phyloP scores from a whole-genome alignment of 2,888 invertebrate genomes.

The Campaea margaritaria region DNA sequence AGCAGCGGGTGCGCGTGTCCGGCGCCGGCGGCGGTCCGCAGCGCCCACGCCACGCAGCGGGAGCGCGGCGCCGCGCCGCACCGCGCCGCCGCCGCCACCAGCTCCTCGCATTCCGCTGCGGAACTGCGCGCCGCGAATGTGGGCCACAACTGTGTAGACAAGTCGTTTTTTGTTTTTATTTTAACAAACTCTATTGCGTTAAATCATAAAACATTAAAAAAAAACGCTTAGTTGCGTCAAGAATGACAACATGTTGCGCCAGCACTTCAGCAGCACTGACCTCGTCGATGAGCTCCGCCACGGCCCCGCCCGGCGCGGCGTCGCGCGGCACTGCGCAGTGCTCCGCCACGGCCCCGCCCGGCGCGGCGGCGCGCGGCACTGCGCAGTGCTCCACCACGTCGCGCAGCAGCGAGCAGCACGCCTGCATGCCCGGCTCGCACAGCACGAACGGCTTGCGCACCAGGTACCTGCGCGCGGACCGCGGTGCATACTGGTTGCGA shows the following conservation, averaged over 20 bases:
- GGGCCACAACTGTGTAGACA: conserved; percentile 14
- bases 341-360: background rate
- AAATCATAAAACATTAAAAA: too few species aligned
- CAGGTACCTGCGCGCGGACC: background rate
- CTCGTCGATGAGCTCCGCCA: background rate
- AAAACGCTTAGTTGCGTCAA: too few species aligned
- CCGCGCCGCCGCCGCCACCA: conserved; percentile 8
- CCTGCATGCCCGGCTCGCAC: background rate
- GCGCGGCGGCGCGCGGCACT: background rate
- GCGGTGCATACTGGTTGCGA: background rate
- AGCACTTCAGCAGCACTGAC: background rate
- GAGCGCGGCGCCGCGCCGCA: conserved; percentile 3
- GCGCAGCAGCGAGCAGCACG: conserved; percentile 7
- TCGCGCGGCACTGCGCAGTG: too few species aligned
- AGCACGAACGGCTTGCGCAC: conserved; percentile 3
- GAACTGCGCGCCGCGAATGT: conserved; percentile 1
- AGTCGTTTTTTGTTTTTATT: too few species aligned
- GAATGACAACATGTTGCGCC: background rate
- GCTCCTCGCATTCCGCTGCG: background rate
- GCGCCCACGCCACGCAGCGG: conserved; percentile 11
- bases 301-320: too few species aligned
- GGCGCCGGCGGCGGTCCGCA: conserved; percentile 13
- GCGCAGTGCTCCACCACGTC: background rate
- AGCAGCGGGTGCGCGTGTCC: background rate
- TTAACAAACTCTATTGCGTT: too few species aligned